phyloP scores from a whole-genome alignment of 35 echinoderm and acorn worm genomes.

The Ophiothrix spiculata region DNA sequence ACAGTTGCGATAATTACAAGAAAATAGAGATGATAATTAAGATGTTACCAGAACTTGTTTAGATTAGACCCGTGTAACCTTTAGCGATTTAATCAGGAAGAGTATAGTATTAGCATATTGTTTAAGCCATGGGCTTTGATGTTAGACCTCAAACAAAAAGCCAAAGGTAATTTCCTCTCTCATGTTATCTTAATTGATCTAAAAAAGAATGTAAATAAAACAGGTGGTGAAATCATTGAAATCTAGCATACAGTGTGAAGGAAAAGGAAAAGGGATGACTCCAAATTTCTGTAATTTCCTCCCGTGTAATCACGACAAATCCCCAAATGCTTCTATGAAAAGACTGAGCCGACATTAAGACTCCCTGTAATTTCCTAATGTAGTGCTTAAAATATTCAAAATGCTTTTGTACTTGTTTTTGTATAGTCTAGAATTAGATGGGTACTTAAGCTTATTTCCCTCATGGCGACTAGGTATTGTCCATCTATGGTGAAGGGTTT shows the following conservation, averaged over 20 bases:
- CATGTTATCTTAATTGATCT: not conserved
- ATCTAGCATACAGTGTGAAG: not conserved
- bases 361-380: conserved; percentile 9
- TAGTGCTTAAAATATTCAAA: conserved; percentile 12
- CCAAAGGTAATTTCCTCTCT: not conserved
- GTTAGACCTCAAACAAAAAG: not conserved
- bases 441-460: conserved; percentile 15
- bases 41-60: no score
- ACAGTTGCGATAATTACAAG: no score
- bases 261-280: not conserved
- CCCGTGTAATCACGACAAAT: not conserved
- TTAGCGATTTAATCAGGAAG: no score
- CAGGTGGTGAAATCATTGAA: not conserved
- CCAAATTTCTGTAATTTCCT: not conserved
- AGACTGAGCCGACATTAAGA: not conserved
- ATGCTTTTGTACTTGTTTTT: conserved; percentile 7
- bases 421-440: not conserved
- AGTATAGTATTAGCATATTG: no score
- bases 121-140: no score
- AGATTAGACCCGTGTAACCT: no score
- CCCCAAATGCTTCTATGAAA: not conserved
- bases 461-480: not conserved
- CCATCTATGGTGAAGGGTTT: not conserved
- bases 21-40: no score
- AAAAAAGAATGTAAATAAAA: not conserved